These are phyloP conservation scores for Sebastes hubbsi DNA, from an alignment of 2,797 vertebrate genomes.

Conservation along the genomic window DNA sequence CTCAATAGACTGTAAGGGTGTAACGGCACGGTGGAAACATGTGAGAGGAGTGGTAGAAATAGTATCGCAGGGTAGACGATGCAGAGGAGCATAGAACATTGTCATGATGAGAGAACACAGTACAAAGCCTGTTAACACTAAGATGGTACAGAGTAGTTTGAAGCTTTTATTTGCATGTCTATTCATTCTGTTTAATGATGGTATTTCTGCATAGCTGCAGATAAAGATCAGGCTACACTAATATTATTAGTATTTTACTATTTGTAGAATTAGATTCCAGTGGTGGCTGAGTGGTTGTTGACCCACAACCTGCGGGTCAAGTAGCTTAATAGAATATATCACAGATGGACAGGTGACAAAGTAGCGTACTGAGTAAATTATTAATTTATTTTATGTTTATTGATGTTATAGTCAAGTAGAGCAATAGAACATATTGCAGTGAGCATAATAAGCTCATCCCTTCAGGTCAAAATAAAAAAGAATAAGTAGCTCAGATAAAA, in stretches of 20 bases:
- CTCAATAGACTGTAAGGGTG: constrained; percentile 30
- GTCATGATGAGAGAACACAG: constrained; percentile 12
- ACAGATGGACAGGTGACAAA: neutral
- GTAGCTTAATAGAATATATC: neutral
- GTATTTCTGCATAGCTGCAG: neutral
- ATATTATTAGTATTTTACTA: neutral
- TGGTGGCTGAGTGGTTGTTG: neutral
- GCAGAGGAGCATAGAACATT: neutral
- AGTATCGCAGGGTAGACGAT: neutral
- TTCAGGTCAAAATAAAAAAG: too few relatives aligned
- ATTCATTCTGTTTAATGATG: neutral
- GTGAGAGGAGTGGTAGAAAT: constrained; percentile 2
- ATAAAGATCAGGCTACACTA: neutral
- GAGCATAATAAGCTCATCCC: neutral
- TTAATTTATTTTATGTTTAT: neutral
- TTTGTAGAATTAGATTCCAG: neutral
- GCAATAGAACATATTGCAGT: neutral
- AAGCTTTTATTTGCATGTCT: neutral
- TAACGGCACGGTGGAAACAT: constrained; percentile 5
- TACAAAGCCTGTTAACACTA: neutral
- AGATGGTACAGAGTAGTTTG: neutral
- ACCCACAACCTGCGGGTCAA: neutral
- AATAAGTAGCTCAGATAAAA: too few relatives aligned
- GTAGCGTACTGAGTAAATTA: neutral
- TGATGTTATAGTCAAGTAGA: neutral